These are phyloP conservation scores for Thymallus thymallus DNA, from an alignment of 2,113 vertebrate species.

Conservation along the genomic window DNA sequence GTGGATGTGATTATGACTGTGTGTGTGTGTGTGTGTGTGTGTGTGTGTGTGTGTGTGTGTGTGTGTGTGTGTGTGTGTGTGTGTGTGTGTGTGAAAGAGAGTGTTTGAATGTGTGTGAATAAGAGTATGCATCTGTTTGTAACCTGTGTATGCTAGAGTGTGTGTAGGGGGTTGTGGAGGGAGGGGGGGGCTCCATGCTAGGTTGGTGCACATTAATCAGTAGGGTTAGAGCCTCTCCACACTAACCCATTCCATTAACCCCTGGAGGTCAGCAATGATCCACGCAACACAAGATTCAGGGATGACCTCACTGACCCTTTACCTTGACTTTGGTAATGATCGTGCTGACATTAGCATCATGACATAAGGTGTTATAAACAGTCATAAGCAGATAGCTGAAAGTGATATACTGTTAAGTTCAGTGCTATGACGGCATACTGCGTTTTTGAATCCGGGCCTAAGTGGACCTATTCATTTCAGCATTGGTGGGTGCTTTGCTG, in stretches of 20 bases:
- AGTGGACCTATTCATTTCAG: background rate
- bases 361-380: background rate
- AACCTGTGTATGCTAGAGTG: too few relatives aligned
- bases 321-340: background rate
- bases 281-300: background rate
- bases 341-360: background rate
- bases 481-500: background rate
- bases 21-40: slow-evolving; percentile 6
- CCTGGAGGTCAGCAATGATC: background rate
- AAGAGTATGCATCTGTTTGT: too few relatives aligned
- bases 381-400: background rate
- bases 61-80: background rate
- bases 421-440: too few relatives aligned
- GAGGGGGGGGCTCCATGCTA: background rate
- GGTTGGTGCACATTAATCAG: slow-evolving; percentile 2
- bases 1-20: background rate
- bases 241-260: background rate
- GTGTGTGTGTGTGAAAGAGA: slow-evolving; percentile 3
- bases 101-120: background rate
- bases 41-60: slow-evolving; percentile 10
- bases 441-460: background rate
- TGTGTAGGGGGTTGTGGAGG: too few relatives aligned
- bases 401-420: too few relatives aligned
- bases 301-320: background rate
- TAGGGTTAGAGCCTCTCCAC: background rate